Base-by-base conservation (phyloP, 2,113 vertebrate species). In the Alosa alosa region DNA sequence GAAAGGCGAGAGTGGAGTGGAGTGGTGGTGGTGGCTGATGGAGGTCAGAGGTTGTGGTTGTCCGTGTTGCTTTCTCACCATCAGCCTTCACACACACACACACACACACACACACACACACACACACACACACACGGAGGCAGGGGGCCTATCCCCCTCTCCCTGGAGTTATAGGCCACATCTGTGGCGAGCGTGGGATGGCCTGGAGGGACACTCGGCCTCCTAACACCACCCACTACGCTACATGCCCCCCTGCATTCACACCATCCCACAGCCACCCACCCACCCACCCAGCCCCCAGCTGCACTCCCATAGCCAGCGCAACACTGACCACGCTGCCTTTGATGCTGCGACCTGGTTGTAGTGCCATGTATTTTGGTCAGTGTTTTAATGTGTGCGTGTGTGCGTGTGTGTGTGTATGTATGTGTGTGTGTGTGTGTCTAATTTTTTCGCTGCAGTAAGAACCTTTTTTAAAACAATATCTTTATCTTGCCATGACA, bases 101-200 rank as follows among this genome's bases (percentile, higher is more conserved):
- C 52, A 64, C 57, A 64, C 57, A 55, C 57, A 64, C 57, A 64
- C 57, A n/a, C 18, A 60, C 22, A n/a, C 55, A 60, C 55, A 64
- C 22, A 7, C 60, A 64, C 60, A 25, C 60, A 25, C 22, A 7
- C 60, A 64, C 60, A 25, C 60, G 9, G 3, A 64, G 22, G 25
- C 6, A 31, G 64, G 1, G 64, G 9, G 9, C 64, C n/a, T 68
- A 1, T 8, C 25, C 22, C 64, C n/a, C 1, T 50, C 47, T 60
- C n/a, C 90, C 89, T 86, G 22, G 50, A 91, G 91, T 72, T 89
- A 49, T 91, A 89, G 91, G 89, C 89, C 87, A 72, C 84, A 88
- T 87, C 86, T 86, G 60, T 68, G 47, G 1, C 39, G 72, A 39
- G 72, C 39, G 64, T 72, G 36, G 39, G 72, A 39, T 39, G 36